Percentiles rank a stretch among this genome's conserved stretches.
Conservation (phyloP, 2,797 vertebrate genomes). For the Melanotaenia boesemani region DNA sequence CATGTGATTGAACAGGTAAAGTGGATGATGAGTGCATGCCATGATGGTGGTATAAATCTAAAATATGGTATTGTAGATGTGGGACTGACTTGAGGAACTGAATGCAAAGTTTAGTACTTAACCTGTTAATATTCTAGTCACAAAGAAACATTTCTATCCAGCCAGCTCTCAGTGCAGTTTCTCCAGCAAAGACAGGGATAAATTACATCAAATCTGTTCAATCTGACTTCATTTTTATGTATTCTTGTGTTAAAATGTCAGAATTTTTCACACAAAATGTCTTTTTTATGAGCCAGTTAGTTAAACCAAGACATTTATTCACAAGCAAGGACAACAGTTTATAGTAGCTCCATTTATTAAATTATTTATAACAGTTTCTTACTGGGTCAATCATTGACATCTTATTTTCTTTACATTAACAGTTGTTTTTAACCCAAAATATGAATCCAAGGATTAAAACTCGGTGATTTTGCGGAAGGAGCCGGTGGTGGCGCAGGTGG, state of each 20-base stretch:
- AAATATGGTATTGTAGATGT: too few species aligned
- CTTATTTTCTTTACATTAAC: slow-evolving; percentile 41
- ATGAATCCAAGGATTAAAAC: slow-evolving; percentile 66
- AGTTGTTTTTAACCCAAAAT: slow-evolving; percentile 36
- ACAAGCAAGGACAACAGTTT: slow-evolving; percentile 40
- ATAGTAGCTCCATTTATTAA: slow-evolving; percentile 57
- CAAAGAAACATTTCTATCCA: too few species aligned
- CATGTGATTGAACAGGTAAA: too few species aligned
- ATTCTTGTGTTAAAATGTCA: background rate
- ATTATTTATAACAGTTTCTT: slow-evolving; percentile 36
- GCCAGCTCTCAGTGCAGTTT: too few species aligned
- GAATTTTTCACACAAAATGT: background rate
- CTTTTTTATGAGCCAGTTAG: background rate
- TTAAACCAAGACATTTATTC: slow-evolving; percentile 38
- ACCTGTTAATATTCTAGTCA: too few species aligned
- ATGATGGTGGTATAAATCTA: too few species aligned
- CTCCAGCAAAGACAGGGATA: too few species aligned
- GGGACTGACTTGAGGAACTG: too few species aligned
- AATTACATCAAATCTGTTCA: too few species aligned
- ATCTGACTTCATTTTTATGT: background rate
- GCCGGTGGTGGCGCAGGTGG: slow-evolving; percentile 76
- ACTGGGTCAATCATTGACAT: slow-evolving; percentile 5
- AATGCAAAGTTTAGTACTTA: too few species aligned
- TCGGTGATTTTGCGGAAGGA: slow-evolving; percentile 82
- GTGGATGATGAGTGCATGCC: too few species aligned